phyloP scores from a whole-genome alignment of 2,888 invertebrate genomes.

The Drosophila anceps region DNA sequence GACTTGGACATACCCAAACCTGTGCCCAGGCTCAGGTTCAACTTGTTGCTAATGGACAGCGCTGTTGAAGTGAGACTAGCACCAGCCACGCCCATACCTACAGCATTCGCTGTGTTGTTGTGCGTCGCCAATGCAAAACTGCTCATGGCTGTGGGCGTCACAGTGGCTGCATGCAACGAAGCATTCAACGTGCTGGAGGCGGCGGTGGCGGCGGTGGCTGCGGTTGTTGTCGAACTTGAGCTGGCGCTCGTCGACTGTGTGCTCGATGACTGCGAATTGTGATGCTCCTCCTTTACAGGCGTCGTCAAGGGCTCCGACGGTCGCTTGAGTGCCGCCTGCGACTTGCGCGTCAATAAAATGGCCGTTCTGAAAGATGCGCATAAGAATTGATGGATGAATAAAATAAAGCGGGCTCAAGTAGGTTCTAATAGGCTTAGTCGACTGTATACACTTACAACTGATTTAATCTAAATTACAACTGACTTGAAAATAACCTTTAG shows the following conservation, averaged over 20 bases:
- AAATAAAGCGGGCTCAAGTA: too few relatives aligned
- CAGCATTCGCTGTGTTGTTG: slow-evolving; percentile 60
- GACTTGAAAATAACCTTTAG: background rate
- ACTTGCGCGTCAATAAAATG: slow-evolving; percentile 92
- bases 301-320: slow-evolving; percentile 81
- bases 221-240: slow-evolving; percentile 60
- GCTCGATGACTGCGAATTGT: slow-evolving; percentile 72
- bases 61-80: slow-evolving; percentile 62
- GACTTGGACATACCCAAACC: slow-evolving; percentile 74
- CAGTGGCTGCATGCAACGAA: slow-evolving; percentile 42
- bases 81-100: slow-evolving; percentile 60
- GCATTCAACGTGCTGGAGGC: slow-evolving; percentile 64
- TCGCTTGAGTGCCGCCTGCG: slow-evolving; percentile 87
- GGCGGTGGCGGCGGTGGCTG: slow-evolving; percentile 69
- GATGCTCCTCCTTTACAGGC: slow-evolving; percentile 82
- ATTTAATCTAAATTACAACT: background rate
- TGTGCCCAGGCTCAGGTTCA: slow-evolving; percentile 61
- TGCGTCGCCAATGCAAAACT: slow-evolving; percentile 65
- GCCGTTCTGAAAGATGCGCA: slow-evolving; percentile 87
- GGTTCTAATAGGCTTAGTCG: too few relatives aligned
- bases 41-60: slow-evolving; percentile 71
- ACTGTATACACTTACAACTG: too few relatives aligned
- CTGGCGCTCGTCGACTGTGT: slow-evolving; percentile 67
- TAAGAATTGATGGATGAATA: slow-evolving; percentile 35
- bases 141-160: slow-evolving; percentile 46